Conservation (phyloP, 2,797 vertebrate species). For the Chromis chromis region DNA sequence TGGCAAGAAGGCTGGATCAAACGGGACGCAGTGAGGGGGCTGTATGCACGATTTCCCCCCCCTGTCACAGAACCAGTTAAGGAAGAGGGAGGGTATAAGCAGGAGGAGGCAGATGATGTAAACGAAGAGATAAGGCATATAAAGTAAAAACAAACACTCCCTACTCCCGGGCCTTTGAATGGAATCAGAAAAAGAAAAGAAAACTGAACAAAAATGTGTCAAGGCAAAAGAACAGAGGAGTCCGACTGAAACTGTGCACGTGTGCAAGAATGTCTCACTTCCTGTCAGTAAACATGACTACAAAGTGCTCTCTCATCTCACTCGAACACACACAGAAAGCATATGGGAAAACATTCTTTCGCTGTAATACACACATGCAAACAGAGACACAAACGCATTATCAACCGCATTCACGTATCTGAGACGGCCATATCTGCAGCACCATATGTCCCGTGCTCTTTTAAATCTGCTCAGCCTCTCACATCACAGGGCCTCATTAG, state of each 20-base stretch:
- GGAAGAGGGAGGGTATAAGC: slow-evolving; percentile 42
- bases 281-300: slow-evolving; percentile 73
- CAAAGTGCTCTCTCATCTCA: slow-evolving; percentile 69
- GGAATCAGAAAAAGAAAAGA: slow-evolving; percentile 18
- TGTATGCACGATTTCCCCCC: slow-evolving; percentile 58
- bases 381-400: slow-evolving; percentile 39
- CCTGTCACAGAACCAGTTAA: slow-evolving; percentile 52
- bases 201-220: slow-evolving; percentile 52
- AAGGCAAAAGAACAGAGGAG: slow-evolving; percentile 66
- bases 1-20: slow-evolving; percentile 70
- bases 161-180: slow-evolving; percentile 50
- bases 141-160: slow-evolving; percentile 66
- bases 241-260: slow-evolving; percentile 44
- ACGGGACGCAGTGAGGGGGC: slow-evolving; percentile 64
- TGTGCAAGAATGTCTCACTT: slow-evolving; percentile 72
- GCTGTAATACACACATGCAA: slow-evolving; percentile 43
- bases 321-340: slow-evolving; percentile 64
- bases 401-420: slow-evolving; percentile 47
- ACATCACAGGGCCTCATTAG: slow-evolving; percentile 60
- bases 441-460: slow-evolving; percentile 60
- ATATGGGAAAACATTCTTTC: slow-evolving; percentile 68
- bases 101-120: slow-evolving; percentile 42
- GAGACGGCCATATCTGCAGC: slow-evolving; percentile 56
- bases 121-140: slow-evolving; percentile 58
- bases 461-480: slow-evolving; percentile 51